These are phyloP conservation scores for Epinotia brunnichana DNA, from an alignment of 2,888 invertebrate genomes.

Conservation along the genomic window DNA sequence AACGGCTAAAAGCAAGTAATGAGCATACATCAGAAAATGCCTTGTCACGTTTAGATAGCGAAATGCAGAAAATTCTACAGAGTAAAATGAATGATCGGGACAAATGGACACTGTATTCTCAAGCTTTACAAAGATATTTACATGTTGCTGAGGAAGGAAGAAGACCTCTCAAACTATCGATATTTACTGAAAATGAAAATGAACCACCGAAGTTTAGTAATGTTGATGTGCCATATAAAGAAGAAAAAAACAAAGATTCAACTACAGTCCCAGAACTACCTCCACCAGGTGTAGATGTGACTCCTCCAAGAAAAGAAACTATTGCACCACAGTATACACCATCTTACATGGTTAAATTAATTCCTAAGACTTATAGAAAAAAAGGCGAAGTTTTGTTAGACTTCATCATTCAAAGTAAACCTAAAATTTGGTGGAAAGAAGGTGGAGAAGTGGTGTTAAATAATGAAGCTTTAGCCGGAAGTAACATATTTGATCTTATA, in stretches of 20 bases:
- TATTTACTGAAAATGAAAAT: background rate
- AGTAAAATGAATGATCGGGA: constrained; percentile 1
- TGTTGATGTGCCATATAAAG: background rate
- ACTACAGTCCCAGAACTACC: background rate
- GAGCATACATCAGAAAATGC: background rate
- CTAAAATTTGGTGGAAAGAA: constrained; percentile 14
- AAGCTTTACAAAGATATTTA: constrained; percentile 2
- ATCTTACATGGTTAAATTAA: constrained; percentile 34
- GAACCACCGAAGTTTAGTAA: background rate
- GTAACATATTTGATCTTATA: constrained; percentile 3
- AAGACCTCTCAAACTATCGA: background rate
- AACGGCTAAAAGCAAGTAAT: constrained; percentile 15
- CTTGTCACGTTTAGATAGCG: background rate
- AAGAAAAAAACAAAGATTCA: constrained; percentile 16
- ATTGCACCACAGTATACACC: constrained; percentile 27
- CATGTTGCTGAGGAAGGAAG: background rate
- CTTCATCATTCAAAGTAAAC: background rate
- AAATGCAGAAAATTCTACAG: background rate
- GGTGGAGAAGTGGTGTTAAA: background rate
- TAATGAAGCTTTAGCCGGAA: background rate
- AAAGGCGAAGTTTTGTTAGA: constrained; percentile 43
- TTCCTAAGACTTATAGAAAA: constrained; percentile 47
- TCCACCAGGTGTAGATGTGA: background rate
- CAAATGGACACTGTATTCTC: constrained; percentile 11
- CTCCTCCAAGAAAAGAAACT: background rate